These are phyloP conservation scores for Drosophila biarmipes DNA, from an alignment of 1,140 invertebrate genomes.

Conservation along the genomic window DNA sequence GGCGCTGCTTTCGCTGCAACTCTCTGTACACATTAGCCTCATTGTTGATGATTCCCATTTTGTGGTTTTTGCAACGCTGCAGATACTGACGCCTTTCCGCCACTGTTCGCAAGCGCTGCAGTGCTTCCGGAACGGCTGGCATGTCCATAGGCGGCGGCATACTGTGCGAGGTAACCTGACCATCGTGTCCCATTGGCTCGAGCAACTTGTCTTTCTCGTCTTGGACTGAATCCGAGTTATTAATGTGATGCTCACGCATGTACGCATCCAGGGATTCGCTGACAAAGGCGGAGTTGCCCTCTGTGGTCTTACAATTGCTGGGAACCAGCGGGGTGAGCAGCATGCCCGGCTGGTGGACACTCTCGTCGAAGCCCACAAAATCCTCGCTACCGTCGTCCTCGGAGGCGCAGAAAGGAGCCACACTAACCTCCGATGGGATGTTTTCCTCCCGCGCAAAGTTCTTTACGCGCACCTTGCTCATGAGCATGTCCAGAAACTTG, in stretches of 20 bases:
- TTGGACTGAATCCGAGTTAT: slow-evolving; percentile 2
- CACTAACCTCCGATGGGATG: slow-evolving; percentile 6
- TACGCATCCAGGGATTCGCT: slow-evolving; percentile 73
- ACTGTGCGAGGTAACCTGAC: slow-evolving; percentile 65
- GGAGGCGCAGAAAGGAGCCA: neutral
- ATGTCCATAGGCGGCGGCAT: slow-evolving; percentile 72
- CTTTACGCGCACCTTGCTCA: slow-evolving; percentile 70
- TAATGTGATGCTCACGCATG: slow-evolving; percentile 67
- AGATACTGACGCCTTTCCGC: slow-evolving; percentile 74
- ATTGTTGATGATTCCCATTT: slow-evolving; percentile 81
- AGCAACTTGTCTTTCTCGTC: slow-evolving; percentile 56
- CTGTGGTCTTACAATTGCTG: slow-evolving; percentile 45
- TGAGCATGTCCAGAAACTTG: slow-evolving; percentile 79
- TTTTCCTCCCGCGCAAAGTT: slow-evolving; percentile 62
- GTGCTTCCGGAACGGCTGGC: slow-evolving; percentile 71
- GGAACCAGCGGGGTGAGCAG: slow-evolving; percentile 77
- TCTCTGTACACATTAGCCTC: slow-evolving; percentile 78
- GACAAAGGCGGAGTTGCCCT: slow-evolving; percentile 66
- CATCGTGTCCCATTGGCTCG: slow-evolving; percentile 71
- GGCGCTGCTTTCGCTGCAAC: slow-evolving; percentile 69
- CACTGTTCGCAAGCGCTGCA: slow-evolving; percentile 74
- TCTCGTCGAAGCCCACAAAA: slow-evolving; percentile 81
- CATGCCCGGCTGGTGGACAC: slow-evolving; percentile 73
- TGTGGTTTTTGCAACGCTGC: slow-evolving; percentile 70
- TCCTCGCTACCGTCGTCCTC: slow-evolving; percentile 62